Base-by-base conservation (phyloP, 2,888 invertebrate species). In the Meteorus cinctellus region DNA sequence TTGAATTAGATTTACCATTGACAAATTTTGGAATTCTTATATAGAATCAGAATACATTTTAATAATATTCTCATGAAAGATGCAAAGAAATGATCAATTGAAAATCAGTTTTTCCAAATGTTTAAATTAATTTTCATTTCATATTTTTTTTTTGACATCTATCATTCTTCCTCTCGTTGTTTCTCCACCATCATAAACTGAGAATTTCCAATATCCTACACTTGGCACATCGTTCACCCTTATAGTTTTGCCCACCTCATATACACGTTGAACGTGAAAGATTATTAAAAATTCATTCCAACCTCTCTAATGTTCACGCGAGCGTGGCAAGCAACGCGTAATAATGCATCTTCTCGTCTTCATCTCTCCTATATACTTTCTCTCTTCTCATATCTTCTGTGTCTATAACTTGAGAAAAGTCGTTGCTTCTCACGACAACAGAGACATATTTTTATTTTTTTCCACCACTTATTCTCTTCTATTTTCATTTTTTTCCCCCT, bases 221-320 rank as follows among this genome's bases (percentile, higher is more conserved):
- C n/a, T 48, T 48, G n/a, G 48, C 55, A 34, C 34, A 55, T 55
- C 55, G 19, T 19, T 55, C 34, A n/a, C 51, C n/a, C 41, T 34
- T 62, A 51, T 41, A 45, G 29, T 41, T 71, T 62, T 71, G 31
- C 41, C 41, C 14, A 41, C 45, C 60, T 71, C 31, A 62, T 41
- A 41, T 60, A 27, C 24, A 62, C 29, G 62, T 71, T 73, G 66
- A 48, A 72, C 76, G 67, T 76, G 73, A 51, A 74, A 80, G 82
- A 82, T 84, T 84, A 85, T 87, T 86, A 86, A 86, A 86, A 85
- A 87, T 86, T 86, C 83, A 86, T 83, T 81, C 78, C 60, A 34
- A 72, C 34, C 55, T 68, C 68, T 65, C 48, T 41, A 34, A 59
- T 59, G 62, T 45, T 55, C 55, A 19, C 19, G 55, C 55, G 55